A percentile compares a stretch with the other conserved stretches of the same genome.
These are phyloP conservation scores for Girardinichthys multiradiatus DNA, from an alignment of 2,113 vertebrate species.

Conservation along the genomic window DNA sequence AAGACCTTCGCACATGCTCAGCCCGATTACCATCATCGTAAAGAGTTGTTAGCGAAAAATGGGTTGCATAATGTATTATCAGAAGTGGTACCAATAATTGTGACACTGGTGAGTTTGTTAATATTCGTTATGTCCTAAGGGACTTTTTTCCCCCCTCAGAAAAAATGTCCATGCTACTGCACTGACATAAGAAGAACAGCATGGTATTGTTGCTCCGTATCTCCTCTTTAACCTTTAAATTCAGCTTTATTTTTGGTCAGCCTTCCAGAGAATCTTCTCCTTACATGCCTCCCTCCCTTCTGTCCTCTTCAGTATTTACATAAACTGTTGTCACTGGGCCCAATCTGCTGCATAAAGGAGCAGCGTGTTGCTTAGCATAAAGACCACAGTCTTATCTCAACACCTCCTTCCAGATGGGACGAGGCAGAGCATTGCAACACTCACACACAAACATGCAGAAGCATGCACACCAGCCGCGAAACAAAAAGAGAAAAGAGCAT, in stretches of 20 bases:
- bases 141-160: not conserved
- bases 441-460: conserved; percentile 23
- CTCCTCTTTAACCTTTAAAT: not conserved
- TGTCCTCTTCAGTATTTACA: conserved; percentile 77
- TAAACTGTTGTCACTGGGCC: conserved; percentile 80
- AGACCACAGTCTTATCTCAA: conserved; percentile 77
- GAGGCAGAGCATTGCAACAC: conserved; percentile 48
- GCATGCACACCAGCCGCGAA: conserved; percentile 27
- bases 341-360: conserved; percentile 64
- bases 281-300: not conserved
- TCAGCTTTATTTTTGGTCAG: not conserved
- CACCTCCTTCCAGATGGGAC: conserved; percentile 70
- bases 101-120: no score
- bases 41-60: no score
- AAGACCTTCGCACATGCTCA: no score
- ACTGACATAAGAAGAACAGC: not conserved
- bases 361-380: conserved; percentile 78
- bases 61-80: no score
- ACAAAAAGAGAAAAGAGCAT: conserved; percentile 63
- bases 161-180: not conserved
- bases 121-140: no score
- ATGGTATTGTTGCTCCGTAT: not conserved
- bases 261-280: not conserved
- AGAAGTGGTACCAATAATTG: no score
- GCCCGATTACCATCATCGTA: no score